phyloP scores from a whole-genome alignment of 2,888 invertebrate genomes.

The Tenodera sinensis region DNA sequence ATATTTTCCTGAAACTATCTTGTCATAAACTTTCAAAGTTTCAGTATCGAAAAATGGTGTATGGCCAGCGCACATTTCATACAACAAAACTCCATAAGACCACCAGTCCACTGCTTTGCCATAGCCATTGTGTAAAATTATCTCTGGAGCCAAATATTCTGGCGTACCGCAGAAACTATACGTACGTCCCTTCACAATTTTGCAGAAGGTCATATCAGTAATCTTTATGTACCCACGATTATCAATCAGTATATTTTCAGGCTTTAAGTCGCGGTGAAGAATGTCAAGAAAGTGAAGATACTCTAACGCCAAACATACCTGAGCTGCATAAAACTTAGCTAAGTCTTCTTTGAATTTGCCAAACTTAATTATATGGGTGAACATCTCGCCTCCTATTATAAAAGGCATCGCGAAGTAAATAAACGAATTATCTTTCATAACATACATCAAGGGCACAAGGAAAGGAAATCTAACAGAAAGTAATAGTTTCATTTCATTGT shows the following conservation, averaged over 20 bases:
- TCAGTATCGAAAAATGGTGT: constrained; percentile 91
- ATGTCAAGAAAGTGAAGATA: constrained; percentile 29
- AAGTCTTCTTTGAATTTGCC: constrained; percentile 26
- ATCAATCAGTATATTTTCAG: constrained; percentile 29
- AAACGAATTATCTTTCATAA: constrained; percentile 26
- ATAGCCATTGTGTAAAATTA: constrained; percentile 85
- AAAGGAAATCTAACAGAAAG: constrained; percentile 12
- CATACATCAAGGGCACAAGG: constrained; percentile 19
- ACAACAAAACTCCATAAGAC: constrained; percentile 86
- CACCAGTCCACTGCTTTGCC: constrained; percentile 95
- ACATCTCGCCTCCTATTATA: constrained; percentile 29
- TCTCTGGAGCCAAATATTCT: constrained; percentile 26
- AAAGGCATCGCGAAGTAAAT: constrained; percentile 28
- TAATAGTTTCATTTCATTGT: constrained; percentile 26
- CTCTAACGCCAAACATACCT: constrained; percentile 27
- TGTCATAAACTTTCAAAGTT: constrained; percentile 92
- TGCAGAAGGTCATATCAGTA: constrained; percentile 25
- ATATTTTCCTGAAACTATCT: constrained; percentile 87
- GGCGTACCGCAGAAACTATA: constrained; percentile 27
- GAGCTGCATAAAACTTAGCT: constrained; percentile 29
- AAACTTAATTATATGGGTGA: constrained; percentile 15
- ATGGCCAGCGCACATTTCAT: constrained; percentile 88
- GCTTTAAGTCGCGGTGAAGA: constrained; percentile 29
- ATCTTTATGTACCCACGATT: constrained; percentile 27
- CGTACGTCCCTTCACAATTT: background rate